Conservation (phyloP, 2,888 invertebrate genomes). For the Ornithoptera priamus region DNA sequence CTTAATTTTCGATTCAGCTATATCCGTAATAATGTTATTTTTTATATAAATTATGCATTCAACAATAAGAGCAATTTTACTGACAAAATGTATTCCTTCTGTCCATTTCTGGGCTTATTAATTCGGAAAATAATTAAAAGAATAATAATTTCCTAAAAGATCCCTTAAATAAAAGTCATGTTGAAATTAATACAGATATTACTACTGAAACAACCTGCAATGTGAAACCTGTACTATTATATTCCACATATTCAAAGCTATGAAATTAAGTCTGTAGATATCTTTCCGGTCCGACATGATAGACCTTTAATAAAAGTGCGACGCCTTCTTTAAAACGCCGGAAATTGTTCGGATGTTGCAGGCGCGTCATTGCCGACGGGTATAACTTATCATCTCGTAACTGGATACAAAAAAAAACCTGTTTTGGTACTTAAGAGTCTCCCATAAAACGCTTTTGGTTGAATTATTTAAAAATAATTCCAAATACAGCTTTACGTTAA, state of each 20-base stretch:
- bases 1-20: background rate
- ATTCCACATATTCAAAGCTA: background rate
- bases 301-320: background rate
- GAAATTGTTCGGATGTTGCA: constrained; percentile 4
- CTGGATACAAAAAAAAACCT: background rate
- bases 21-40: background rate
- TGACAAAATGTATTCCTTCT: too few relatives aligned
- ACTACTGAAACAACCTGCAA: background rate
- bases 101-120: too few relatives aligned
- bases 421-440: too few relatives aligned
- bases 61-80: too few relatives aligned
- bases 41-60: background rate
- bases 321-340: background rate
- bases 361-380: background rate
- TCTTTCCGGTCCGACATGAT: background rate
- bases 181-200: too few relatives aligned
- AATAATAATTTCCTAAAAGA: too few relatives aligned
- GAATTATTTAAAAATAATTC: too few relatives aligned
- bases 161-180: too few relatives aligned
- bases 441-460: too few relatives aligned
- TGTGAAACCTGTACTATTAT: background rate
- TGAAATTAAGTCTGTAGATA: background rate
- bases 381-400: background rate
- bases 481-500: too few relatives aligned
- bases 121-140: too few relatives aligned